These are phyloP conservation scores for Camponotus vicinus DNA, from an alignment of 1,140 invertebrate genomes.

Conservation along the genomic window DNA sequence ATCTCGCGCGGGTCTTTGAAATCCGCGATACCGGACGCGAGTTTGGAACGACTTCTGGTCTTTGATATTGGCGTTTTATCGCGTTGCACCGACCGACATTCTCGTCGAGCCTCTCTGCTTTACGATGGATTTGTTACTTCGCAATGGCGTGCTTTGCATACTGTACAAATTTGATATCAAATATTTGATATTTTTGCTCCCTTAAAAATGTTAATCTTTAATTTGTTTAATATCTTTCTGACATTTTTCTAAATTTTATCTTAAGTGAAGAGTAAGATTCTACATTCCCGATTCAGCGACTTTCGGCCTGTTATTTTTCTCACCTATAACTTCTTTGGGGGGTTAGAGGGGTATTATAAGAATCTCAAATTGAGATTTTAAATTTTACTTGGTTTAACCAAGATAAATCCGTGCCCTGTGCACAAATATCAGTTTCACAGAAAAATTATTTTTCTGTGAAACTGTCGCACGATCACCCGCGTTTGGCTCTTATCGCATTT, in stretches of 20 bases:
- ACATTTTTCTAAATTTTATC: not conserved
- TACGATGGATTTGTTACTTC: constrained; percentile 1
- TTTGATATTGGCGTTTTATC: constrained; percentile 68
- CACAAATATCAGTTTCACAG: too few species aligned
- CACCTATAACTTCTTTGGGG: too few species aligned
- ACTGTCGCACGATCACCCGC: too few species aligned
- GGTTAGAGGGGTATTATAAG: too few species aligned
- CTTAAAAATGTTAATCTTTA: not conserved
- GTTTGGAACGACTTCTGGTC: constrained; percentile 52
- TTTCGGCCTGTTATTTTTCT: too few species aligned
- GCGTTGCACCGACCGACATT: not conserved
- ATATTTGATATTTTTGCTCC: not conserved
- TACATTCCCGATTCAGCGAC: too few species aligned
- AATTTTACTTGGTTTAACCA: too few species aligned
- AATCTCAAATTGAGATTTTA: too few species aligned
- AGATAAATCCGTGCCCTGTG: too few species aligned
- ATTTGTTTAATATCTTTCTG: not conserved
- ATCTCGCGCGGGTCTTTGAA: constrained; percentile 61
- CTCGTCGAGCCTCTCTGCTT: constrained; percentile 14
- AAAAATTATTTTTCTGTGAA: too few species aligned
- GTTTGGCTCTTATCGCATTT: too few species aligned
- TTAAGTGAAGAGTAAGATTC: not conserved
- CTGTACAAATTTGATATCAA: not conserved
- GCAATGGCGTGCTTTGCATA: constrained; percentile 3
- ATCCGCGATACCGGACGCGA: constrained; percentile 41